Evolutionary conservation across 2,113 vertebrate genomes (phyloP).

Genomic region (Isichthys henryi): DNA sequence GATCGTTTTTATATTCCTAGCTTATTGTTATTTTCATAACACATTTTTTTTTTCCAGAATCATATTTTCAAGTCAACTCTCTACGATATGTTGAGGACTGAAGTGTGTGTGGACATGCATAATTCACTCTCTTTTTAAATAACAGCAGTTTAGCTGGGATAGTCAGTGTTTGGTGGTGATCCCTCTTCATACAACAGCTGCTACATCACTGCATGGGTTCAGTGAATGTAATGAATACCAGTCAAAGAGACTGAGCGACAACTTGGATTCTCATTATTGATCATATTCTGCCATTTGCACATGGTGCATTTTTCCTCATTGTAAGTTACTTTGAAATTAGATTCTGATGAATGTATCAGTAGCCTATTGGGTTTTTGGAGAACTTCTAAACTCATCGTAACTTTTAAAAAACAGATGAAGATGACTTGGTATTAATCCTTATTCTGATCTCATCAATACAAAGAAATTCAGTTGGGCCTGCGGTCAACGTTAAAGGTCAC

Average conservation of each 20-base stretch:
- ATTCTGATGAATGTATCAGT: background rate
- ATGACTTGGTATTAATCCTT: background rate
- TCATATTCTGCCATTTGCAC: background rate
- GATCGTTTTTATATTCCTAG: too few species aligned
- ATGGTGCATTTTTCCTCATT: background rate
- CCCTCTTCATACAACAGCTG: background rate
- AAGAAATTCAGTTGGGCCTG: background rate
- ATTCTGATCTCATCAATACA: background rate
- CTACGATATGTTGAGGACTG: background rate
- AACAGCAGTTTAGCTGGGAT: background rate
- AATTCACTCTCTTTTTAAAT: constrained; percentile 2
- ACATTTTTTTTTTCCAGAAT: too few species aligned
- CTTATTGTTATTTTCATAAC: too few species aligned
- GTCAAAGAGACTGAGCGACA: background rate
- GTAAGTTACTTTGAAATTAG: background rate
- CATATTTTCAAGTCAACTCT: too few species aligned
- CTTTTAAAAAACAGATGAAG: background rate
- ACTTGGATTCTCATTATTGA: background rate
- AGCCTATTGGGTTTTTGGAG: background rate
- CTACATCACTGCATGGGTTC: background rate
- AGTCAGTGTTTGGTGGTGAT: background rate
- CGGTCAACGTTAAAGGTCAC: background rate
- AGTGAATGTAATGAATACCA: background rate
- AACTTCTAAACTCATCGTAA: background rate
- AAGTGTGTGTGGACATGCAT: background rate